Conservation (phyloP, 2,113 vertebrate species). For the Amphilophus citrinellus region DNA sequence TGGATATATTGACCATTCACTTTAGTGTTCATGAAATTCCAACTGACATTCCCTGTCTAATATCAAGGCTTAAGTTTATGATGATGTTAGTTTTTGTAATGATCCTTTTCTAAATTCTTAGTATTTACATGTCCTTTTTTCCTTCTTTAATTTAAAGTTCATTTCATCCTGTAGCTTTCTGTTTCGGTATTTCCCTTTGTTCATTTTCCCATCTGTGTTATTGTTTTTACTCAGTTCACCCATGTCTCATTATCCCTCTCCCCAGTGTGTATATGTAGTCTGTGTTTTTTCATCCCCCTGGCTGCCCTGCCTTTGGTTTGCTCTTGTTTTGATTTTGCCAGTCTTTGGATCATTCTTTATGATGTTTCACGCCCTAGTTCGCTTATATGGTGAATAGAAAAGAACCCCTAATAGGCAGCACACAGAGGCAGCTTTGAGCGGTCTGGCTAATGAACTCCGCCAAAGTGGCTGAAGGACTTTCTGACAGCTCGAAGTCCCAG, state of each 20-base stretch:
- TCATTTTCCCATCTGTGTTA: neutral
- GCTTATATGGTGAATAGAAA: neutral
- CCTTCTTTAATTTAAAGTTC: neutral
- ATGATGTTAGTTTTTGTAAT: neutral
- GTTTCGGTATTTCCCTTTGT: neutral
- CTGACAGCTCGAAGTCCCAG: neutral
- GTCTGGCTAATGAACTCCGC: neutral
- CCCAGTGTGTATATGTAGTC: neutral
- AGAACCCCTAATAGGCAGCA: neutral
- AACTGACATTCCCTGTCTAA: no score
- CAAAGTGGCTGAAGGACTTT: neutral
- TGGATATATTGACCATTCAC: no score
- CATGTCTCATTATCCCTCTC: neutral
- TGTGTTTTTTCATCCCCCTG: neutral
- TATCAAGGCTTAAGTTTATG: neutral
- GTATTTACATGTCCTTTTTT: neutral
- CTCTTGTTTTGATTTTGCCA: neutral
- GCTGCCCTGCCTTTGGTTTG: neutral
- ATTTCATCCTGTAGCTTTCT: neutral
- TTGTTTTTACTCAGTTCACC: neutral
- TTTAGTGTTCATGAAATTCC: no score
- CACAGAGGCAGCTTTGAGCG: neutral
- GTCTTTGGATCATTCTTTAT: neutral
- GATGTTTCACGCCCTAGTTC: neutral
- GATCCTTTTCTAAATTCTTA: neutral